phyloP scores from a whole-genome alignment of 2,113 vertebrate genomes.

The Jacana jacana region DNA sequence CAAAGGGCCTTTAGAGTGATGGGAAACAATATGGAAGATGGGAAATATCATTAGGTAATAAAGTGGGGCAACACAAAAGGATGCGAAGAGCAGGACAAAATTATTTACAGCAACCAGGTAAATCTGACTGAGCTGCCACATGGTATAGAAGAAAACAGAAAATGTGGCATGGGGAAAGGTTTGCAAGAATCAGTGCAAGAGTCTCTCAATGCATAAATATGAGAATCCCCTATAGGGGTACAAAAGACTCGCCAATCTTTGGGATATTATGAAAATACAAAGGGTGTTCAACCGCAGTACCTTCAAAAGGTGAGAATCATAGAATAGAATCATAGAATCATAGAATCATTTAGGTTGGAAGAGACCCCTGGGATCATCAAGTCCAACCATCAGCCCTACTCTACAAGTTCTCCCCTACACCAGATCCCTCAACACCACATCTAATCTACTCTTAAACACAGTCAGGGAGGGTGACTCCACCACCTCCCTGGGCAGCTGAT shows the following conservation, averaged over 20 bases:
- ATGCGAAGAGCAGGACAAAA: background rate
- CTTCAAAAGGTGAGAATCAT: slow-evolving; percentile 5
- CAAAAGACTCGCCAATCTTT: background rate
- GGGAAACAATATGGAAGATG: background rate
- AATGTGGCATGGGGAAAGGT: background rate
- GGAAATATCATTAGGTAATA: background rate
- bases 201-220: background rate
- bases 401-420: too few species aligned
- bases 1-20: background rate
- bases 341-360: too few species aligned
- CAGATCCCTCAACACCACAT: too few species aligned
- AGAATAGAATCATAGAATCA: too few species aligned
- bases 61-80: background rate
- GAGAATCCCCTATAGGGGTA: background rate
- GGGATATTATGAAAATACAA: slow-evolving; percentile 20
- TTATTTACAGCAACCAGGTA: background rate
- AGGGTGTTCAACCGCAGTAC: background rate
- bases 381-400: too few species aligned
- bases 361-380: too few species aligned
- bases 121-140: background rate
- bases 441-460: too few species aligned
- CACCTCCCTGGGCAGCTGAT: too few species aligned
- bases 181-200: background rate
- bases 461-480: too few species aligned
- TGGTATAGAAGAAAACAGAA: background rate